phyloP scores from a whole-genome alignment of 2,888 invertebrate species.

The Priocnemis perturbator region DNA sequence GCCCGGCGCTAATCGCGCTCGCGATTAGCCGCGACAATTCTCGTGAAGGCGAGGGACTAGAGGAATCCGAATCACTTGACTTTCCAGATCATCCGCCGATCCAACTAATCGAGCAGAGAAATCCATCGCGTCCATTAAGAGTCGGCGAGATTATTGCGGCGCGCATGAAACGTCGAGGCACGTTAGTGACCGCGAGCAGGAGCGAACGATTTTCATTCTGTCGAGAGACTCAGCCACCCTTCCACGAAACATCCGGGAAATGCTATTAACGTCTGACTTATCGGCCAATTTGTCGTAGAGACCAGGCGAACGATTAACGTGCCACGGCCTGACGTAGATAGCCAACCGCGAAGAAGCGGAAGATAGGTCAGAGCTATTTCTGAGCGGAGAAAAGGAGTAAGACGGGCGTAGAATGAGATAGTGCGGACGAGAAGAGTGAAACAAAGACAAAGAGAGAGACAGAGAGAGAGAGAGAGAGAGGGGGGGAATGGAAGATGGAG shows the following conservation, averaged over 20 bases:
- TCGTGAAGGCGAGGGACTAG: too few species aligned
- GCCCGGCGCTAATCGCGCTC: too few species aligned
- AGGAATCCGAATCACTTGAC: too few species aligned
- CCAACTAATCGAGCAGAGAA: conserved; percentile 24
- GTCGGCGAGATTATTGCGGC: conserved; percentile 4
- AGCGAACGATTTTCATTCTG: conserved; percentile 43
- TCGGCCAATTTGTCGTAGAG: conserved; percentile 67
- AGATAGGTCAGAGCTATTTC: conserved; percentile 19
- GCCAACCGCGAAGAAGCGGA: conserved; percentile 22
- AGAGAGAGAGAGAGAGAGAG: background rate
- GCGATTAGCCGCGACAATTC: too few species aligned
- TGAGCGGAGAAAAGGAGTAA: conserved; percentile 1
- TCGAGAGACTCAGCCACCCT: conserved; percentile 17
- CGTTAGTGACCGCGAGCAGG: conserved; percentile 22
- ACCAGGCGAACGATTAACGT: conserved; percentile 62
- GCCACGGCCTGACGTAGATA: conserved; percentile 57
- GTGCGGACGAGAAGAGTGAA: background rate
- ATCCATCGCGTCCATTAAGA: conserved; percentile 28
- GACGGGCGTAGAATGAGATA: conserved; percentile 7
- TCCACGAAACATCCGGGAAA: conserved; percentile 57
- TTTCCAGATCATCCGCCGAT: conserved; percentile 6
- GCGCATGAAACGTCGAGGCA: background rate
- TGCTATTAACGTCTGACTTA: conserved; percentile 64
- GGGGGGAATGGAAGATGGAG: background rate
- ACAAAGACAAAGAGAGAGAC: background rate